Evolutionary conservation across 2,888 invertebrate genomes (phyloP).

Genomic region (Synanthedon andrenaeformis): DNA sequence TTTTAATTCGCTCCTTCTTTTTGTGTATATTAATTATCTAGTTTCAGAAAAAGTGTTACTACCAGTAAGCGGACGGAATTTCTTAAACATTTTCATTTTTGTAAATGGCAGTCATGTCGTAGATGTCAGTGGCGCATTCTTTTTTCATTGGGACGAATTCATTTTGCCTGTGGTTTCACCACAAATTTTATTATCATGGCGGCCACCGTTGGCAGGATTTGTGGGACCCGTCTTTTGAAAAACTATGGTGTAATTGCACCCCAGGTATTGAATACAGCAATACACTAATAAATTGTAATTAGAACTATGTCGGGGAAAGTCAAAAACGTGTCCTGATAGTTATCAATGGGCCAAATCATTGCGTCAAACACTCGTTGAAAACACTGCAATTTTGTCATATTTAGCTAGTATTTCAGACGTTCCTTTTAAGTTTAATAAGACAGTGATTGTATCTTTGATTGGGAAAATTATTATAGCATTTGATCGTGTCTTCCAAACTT

Average conservation of each 20-base stretch:
- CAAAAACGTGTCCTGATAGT: conserved; percentile 22
- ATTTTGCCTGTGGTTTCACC: no score
- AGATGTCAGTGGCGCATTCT: conserved; percentile 46
- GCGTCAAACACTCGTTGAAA: conserved; percentile 26
- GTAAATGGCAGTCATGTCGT: conserved; percentile 10
- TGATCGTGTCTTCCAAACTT: conserved; percentile 21
- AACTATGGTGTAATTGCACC: conserved; percentile 76
- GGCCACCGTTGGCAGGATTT: conserved; percentile 88
- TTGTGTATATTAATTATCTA: no score
- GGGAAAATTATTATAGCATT: conserved; percentile 8
- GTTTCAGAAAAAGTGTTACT: no score
- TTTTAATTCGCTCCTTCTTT: no score
- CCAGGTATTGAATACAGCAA: conserved; percentile 73
- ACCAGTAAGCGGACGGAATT: no score
- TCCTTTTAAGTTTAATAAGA: conserved; percentile 17
- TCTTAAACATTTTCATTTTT: conserved; percentile 1
- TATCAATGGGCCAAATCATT: conserved; percentile 19
- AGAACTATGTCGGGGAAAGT: conserved; percentile 16
- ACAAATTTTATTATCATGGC: conserved; percentile 79
- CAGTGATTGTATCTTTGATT: conserved; percentile 15
- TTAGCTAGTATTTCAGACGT: conserved; percentile 17
- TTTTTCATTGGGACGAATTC: conserved; percentile 50
- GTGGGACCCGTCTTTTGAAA: conserved; percentile 86
- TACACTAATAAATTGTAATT: conserved; percentile 23
- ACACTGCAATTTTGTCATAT: conserved; percentile 38